Conservation (phyloP, 2,888 invertebrate species). For the Microdon myrmicae region DNA sequence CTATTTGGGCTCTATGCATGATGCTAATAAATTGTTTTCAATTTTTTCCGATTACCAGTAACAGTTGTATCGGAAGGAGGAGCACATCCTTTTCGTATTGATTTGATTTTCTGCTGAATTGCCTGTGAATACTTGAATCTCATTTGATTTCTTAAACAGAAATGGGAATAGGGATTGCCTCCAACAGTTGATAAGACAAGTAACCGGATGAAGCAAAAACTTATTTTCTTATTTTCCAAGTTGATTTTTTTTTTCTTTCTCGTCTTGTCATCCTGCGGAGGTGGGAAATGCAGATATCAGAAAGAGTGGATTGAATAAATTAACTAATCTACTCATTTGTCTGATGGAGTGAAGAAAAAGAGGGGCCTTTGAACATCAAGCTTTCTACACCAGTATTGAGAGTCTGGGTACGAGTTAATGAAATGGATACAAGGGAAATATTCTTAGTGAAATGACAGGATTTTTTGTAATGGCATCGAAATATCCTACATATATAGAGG, state of each 20-base stretch:
- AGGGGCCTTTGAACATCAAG: not conserved
- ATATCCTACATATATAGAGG: not conserved
- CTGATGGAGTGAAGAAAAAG: not conserved
- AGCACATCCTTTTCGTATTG: constrained; percentile 41
- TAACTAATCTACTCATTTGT: constrained; percentile 12
- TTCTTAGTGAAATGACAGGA: not conserved
- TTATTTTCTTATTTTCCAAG: not conserved
- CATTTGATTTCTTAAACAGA: constrained; percentile 30
- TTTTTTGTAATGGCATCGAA: not conserved
- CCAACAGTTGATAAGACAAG: constrained; percentile 35
- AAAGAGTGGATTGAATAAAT: constrained; percentile 28
- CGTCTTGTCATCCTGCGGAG: constrained; percentile 15
- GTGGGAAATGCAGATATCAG: constrained; percentile 31
- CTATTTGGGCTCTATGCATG: constrained; percentile 45
- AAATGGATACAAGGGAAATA: not conserved
- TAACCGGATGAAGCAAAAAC: constrained; percentile 12
- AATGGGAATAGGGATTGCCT: constrained; percentile 31
- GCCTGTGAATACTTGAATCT: constrained; percentile 44
- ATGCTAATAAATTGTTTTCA: constrained; percentile 49
- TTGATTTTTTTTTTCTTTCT: not conserved
- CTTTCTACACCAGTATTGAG: too few species aligned
- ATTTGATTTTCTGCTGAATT: constrained; percentile 51
- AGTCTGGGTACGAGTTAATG: not conserved
- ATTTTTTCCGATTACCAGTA: constrained; percentile 29
- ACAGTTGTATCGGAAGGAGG: not conserved